Evolutionary conservation across 2,888 invertebrate species (phyloP), one percentile per base, ranked within the genome.

Genomic region (Tolmerus cingulatus): DNA sequence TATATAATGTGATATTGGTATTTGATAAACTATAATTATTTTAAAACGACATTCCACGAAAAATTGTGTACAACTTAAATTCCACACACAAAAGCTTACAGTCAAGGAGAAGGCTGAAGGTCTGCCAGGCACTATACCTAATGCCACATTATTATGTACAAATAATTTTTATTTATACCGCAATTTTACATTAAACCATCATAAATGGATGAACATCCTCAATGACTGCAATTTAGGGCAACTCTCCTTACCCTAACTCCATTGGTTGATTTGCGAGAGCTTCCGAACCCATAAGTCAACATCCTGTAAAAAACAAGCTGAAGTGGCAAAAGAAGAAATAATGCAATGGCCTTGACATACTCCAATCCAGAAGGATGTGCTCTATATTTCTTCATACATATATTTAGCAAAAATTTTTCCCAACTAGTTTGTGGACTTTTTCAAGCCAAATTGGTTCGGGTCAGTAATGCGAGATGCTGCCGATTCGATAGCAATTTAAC

Each of bases 291-390:
- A 37, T 84, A 66, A 84, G 84, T 84, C 84, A 84, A 84, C 84
- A 84, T 84, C 57, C 74, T 19, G 57, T 74, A 66, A 74, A 66
- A 84, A 34, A 46, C 12, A 23, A 55, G 19, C 76, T 76, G 19
- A 81, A 30, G 81, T 51, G 81, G 81, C 81, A 27, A n/a, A 55
- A 34, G 55, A 43, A 81, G 23, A 74, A 84, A 84, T 84, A 84
- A 66, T 40, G 66, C 37, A 66, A 84, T 14, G 74, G 16, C 84
- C 84, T 66, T 84, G 84, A 74, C 84, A 84, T 66, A 84, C 57
- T 84, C 57, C 46, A 66, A 66, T 74, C 82, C 23, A 23, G 37
- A 43, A 78, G 23, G 43, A 37, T 55, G 55, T 27, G 30, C 7
- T 81, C 37, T 30, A 5, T 37, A 79, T 51, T 12, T 81, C 30